Percentiles rank a stretch among this genome's conserved stretches.
Evolutionary conservation across 1,140 invertebrate genomes (phyloP).

Genomic region (Drosophila paulistorum): DNA sequence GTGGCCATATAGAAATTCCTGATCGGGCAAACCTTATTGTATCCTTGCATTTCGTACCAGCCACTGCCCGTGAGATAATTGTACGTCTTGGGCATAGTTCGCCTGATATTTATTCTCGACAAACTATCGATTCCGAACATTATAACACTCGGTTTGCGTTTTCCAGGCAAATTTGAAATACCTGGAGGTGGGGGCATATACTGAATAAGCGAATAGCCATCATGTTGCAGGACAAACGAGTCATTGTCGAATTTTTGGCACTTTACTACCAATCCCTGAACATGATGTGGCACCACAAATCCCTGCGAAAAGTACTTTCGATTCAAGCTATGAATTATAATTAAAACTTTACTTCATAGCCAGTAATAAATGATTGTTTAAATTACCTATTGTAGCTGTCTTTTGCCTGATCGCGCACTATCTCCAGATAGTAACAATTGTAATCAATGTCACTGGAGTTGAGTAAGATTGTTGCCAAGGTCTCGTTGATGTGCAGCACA

Average conservation of each 20-base stretch:
- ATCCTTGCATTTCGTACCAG: slow-evolving; percentile 69
- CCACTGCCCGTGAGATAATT: slow-evolving; percentile 40
- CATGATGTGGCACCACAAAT: slow-evolving; percentile 57
- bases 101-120: slow-evolving; percentile 81
- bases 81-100: slow-evolving; percentile 63
- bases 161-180: background rate
- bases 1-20: no score
- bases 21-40: slow-evolving; percentile 55
- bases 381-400: slow-evolving; percentile 61
- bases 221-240: slow-evolving; percentile 49
- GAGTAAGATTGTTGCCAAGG: slow-evolving; percentile 30
- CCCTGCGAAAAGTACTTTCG: slow-evolving; percentile 54
- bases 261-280: slow-evolving; percentile 46
- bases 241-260: slow-evolving; percentile 48
- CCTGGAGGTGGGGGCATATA: background rate
- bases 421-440: slow-evolving; percentile 66
- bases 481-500: slow-evolving; percentile 52
- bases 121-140: slow-evolving; percentile 71
- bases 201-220: slow-evolving; percentile 50
- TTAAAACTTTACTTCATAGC: background rate
- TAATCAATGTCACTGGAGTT: slow-evolving; percentile 51
- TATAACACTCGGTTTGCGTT: slow-evolving; percentile 61
- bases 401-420: slow-evolving; percentile 25
- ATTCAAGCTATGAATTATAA: slow-evolving; percentile 15
- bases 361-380: background rate